Base-by-base conservation (phyloP, 2,113 vertebrate species). In the Empidonax traillii region DNA sequence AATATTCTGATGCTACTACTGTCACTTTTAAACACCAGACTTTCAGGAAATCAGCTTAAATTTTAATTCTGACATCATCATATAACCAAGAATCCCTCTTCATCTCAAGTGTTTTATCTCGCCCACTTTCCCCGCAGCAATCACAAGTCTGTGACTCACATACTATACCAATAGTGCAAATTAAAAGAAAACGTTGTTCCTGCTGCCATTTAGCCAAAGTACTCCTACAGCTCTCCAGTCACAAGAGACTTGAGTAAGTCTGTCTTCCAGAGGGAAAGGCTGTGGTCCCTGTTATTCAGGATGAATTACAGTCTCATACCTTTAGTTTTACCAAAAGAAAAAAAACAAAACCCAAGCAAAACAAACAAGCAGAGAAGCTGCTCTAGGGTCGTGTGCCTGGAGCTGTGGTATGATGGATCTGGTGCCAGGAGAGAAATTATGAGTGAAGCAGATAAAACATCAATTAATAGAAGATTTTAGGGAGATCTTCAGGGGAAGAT, bases 101-200 rank as follows among this genome's bases (percentile, higher is more conserved):
- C 0, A 0, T 77, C 73, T 71, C 56, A 13, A 91, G 73, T 56
- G 67, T 71, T 87, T 95, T 84, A 61, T 84, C 56, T 68, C 55
- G 0, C 96, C 95, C 91, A 89, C 94, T 44, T 74, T 52, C 69
- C 35, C 76, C 52, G 6, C 58, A 65, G 91, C 61, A 89, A 61
- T 96, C 95, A 97, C 69, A 92, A 68, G 84, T 59, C 86, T 84
- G 1, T 96, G 95, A 96, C 91, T 96, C 93, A 95, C 74, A 10
- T 14, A 25, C 80, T 93, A 46, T 1, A 53, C 58, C 84, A 82
- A 69, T 3, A 85, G 41, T 85, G 89, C 41, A 87, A 91, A 89
- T 53, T 20, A 68, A 68, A 72, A 81, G 44, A 91, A 81, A 91
- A 95, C 28, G 28, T 47, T 72, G 21, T 49, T 68, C 52, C 41